Evolutionary conservation across 2,113 vertebrate genomes (phyloP), one percentile per base, ranked within the genome.

Genomic region (Maccullochella peelii): DNA sequence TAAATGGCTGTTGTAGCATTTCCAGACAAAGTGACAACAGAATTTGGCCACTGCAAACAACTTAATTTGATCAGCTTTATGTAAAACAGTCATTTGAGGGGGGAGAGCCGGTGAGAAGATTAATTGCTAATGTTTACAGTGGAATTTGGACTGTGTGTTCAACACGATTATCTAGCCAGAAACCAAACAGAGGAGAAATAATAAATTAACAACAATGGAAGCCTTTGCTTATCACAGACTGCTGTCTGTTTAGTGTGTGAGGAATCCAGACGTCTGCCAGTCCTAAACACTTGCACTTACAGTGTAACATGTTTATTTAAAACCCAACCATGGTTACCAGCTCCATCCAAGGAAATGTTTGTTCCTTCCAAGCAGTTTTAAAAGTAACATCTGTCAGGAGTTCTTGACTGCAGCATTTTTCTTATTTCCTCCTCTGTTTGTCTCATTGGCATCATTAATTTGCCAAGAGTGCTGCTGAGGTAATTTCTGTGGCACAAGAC

Each of bases 401-500:
- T 52, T 74, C 57, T 6, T 62, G 72, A 78, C 50, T 61, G 73
- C 25, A 82, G 67, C 61, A 79, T 82, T 77, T 71, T 71, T 83
- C 23, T 67, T 63, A 54, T 84, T 54, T 63, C 8, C 18, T 30
- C 59, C 68, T 73, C 72, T 23, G 77, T 86, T 86, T 78, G 71
- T 76, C 80, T 77, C 82, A 77, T 47, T 69, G 73, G 61, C 40
- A 40, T 92, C 87, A 89, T 93, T 97, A 97, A 97, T 96, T 97
- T 95, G 93, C 96, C 92, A 94, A 94, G 93, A 94, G 94, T 94
- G 94, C 92, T 92, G 77, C 90, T 85, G 94, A 94, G 95, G 95
- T 96, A 93, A 96, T 97, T 97, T 96, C 79, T 96, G 96, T 95
- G 96, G 96, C 95, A 96, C 94, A 95, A 96, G 96, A 97, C 96